Base-by-base conservation (phyloP, 2,888 invertebrate species). In the Drosophila koepferae region DNA sequence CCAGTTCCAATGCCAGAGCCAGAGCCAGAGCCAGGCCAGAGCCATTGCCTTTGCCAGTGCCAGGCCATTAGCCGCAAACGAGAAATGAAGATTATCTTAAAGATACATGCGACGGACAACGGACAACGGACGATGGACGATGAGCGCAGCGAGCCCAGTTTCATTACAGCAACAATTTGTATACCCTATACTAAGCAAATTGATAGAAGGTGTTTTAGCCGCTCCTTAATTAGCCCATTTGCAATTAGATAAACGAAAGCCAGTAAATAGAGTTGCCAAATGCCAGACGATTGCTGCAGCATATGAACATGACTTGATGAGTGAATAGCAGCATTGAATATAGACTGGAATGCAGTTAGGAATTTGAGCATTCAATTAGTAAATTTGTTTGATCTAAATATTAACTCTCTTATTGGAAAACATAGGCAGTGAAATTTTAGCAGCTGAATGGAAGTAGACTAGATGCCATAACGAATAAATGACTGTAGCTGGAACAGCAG, bases 41-140 rank as follows among this genome's bases (percentile, higher is more conserved):
- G 54, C 60, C 65, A 34, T 38, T 44, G 63, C 63, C 63, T 23
- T 55, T 51, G 73, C 76, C 77, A 75, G 74, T 75, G 86, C 87
- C 88, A 87, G 86, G 86, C 86, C 86, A 86, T 86, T 87, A 86
- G 88, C 88, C 77, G 88, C 87, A 86, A 86, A 86, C 86, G 88
- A 86, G 86, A 87, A 86, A 87, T 86, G 86, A 86, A 86, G 86
- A 86, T 86, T 86, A 86, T 86, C 86, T 87, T 81, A 87, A 87
- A 86, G 86, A 86, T 86, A 86, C 86, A 85, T 83, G 82, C 84
- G 80, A 81, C 75, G 75, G 49, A 60, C 75, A 60, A 56, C 46
- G 72, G 48, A 60, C 75, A 56, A 56, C 41, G 72, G 48, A 48
- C 36, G 63, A 38, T 51, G 18, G 28, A 64, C 77, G 72, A 70